Evolutionary conservation across 1,140 invertebrate genomes (phyloP).

Genomic region (Lycorma delicatula): DNA sequence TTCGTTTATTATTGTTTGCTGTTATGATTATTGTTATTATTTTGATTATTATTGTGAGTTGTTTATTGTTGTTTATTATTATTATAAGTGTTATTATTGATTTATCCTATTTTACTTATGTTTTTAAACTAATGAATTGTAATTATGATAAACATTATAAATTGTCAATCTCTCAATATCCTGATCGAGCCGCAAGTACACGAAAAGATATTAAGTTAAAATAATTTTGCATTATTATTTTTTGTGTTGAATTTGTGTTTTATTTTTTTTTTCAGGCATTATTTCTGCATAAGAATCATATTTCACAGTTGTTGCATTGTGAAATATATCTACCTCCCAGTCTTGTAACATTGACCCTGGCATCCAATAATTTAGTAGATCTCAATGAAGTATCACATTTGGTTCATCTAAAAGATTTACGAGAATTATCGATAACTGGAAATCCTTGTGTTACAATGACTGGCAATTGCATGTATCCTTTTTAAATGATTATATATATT

Average conservation of each 20-base stretch:
- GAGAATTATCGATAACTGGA: conserved; percentile 72
- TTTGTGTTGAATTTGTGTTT: not conserved
- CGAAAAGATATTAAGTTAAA: not conserved
- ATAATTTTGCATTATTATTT: not conserved
- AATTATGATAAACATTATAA: no score
- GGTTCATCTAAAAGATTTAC: conserved; percentile 59
- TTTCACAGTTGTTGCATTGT: conserved; percentile 69
- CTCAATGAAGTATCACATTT: conserved; percentile 80
- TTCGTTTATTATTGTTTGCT: no score
- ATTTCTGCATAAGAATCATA: conserved; percentile 75
- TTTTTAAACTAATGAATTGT: no score
- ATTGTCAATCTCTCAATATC: no score
- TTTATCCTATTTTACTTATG: no score
- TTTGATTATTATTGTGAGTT: no score
- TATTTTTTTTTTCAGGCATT: conserved; percentile 56
- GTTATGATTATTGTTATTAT: no score
- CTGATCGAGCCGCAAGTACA: not conserved
- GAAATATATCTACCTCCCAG: conserved; percentile 70
- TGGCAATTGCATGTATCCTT: conserved; percentile 63
- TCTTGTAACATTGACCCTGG: conserved; percentile 66
- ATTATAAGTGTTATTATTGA: no score
- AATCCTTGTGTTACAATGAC: conserved; percentile 75
- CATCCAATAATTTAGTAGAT: conserved; percentile 76
- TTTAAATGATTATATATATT: conserved; percentile 19
- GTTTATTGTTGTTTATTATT: no score